These are phyloP conservation scores for Microctonus hyperodae DNA, from an alignment of 2,888 invertebrate species.

Conservation along the genomic window DNA sequence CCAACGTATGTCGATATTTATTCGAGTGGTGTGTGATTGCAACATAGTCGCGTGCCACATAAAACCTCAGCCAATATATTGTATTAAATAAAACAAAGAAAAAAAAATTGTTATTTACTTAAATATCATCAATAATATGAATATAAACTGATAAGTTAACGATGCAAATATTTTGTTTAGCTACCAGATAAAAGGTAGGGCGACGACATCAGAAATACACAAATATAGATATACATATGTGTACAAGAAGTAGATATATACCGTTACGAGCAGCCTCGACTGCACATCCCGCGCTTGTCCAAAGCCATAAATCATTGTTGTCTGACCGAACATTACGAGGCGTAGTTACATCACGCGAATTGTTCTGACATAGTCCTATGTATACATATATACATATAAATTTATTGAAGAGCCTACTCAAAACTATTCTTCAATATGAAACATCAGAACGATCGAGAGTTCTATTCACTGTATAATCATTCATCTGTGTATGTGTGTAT, in stretches of 20 bases:
- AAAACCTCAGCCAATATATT: background rate
- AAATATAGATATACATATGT: background rate
- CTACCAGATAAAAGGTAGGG: background rate
- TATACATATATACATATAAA: background rate
- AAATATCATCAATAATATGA: too few relatives aligned
- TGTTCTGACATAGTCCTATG: conserved; percentile 29
- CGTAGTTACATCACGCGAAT: conserved; percentile 48
- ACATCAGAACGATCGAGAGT: conserved; percentile 7
- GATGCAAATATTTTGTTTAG: background rate
- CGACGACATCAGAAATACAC: background rate
- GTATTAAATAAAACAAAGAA: background rate
- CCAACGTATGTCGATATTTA: background rate
- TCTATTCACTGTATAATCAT: background rate
- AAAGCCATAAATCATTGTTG: conserved; percentile 21
- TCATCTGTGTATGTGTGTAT: background rate
- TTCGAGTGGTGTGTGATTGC: conserved; percentile 20
- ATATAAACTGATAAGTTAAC: too few relatives aligned
- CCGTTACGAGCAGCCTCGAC: conserved; percentile 2
- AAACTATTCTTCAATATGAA: conserved; percentile 6
- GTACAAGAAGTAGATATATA: background rate
- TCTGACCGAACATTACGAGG: conserved; percentile 34
- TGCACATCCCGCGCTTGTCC: conserved; percentile 10
- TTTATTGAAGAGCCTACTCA: conserved; percentile 16
- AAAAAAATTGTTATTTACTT: too few relatives aligned
- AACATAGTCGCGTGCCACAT: conserved; percentile 26